Conservation (phyloP, 2,113 vertebrate species). For the Camelus bactrianus region DNA sequence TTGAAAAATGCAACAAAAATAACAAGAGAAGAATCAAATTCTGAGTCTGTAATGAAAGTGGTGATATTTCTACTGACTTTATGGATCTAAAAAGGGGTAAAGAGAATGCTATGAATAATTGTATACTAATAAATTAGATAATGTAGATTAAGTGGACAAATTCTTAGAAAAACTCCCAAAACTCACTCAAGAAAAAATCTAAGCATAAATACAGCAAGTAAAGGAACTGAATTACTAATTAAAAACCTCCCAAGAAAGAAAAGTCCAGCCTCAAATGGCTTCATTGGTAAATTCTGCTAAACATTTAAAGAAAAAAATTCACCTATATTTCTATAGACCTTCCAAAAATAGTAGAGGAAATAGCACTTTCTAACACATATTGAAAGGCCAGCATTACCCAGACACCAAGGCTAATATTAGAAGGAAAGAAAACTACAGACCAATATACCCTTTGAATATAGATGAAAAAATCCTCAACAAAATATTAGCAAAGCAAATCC, state of each 20-base stretch:
- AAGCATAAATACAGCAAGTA: neutral
- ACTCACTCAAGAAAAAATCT: neutral
- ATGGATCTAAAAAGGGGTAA: neutral
- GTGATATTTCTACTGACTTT: neutral
- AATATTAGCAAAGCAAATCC: neutral
- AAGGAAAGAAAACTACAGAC: neutral
- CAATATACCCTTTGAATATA: neutral
- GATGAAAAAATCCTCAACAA: neutral
- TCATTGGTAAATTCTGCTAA: neutral
- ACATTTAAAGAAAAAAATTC: neutral
- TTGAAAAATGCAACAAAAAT: neutral
- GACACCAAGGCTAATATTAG: neutral
- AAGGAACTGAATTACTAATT: neutral
- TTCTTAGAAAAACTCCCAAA: neutral
- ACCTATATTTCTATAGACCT: neutral
- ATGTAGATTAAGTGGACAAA: neutral
- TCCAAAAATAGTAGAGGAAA: neutral
- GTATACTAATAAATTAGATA: neutral
- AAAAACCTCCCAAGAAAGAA: neutral
- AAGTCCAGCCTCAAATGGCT: neutral
- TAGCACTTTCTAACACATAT: neutral
- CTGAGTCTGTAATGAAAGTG: neutral
- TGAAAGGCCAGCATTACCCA: neutral
- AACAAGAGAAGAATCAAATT: neutral
- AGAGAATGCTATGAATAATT: neutral